Conservation (phyloP, 1,140 invertebrate genomes). For the Apocrypta bakeri region DNA sequence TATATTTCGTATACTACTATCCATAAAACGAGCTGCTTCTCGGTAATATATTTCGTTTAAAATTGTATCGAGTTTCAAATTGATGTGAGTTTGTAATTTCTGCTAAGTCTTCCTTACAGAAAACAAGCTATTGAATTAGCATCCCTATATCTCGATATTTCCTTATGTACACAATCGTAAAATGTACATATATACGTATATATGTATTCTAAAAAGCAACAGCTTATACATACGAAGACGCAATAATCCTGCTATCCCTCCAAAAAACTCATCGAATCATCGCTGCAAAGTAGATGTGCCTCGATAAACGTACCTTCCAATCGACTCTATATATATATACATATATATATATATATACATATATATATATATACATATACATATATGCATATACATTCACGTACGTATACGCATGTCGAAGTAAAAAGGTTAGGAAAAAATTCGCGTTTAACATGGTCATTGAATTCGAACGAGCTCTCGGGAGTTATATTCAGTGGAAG, state of each 20-base stretch:
- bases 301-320: too few relatives aligned
- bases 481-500: background rate
- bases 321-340: too few relatives aligned
- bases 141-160: background rate
- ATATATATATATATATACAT: too few relatives aligned
- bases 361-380: too few relatives aligned
- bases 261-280: background rate
- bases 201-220: background rate
- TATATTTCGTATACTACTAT: too few relatives aligned
- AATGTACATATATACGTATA: too few relatives aligned
- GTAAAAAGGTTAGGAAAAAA: constrained; percentile 30
- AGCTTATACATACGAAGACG: background rate
- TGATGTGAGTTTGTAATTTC: background rate
- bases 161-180: background rate
- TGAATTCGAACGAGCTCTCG: constrained; percentile 26
- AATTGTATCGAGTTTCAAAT: constrained; percentile 2
- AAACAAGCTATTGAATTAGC: background rate
- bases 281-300: too few relatives aligned
- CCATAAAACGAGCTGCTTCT: background rate
- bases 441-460: constrained; percentile 41
- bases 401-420: background rate
- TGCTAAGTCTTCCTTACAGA: background rate
- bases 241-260: too few relatives aligned
- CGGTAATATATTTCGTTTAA: background rate
- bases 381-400: too few relatives aligned